Evolutionary conservation across 1,140 invertebrate species (phyloP).

Genomic region (Drosophila orena): DNA sequence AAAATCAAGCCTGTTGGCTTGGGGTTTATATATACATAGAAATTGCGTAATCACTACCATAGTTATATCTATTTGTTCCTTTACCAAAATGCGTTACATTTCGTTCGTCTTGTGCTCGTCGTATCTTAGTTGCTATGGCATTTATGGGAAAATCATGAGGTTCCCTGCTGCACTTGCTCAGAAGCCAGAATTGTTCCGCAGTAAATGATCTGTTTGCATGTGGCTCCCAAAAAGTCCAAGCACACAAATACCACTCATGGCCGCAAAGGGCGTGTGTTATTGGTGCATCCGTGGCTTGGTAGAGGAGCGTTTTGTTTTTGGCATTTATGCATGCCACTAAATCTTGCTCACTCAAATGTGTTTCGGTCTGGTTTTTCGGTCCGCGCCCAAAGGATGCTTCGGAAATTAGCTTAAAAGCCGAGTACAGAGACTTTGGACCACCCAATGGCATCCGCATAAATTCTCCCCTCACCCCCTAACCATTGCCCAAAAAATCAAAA

Average conservation of each 20-base stretch:
- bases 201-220: constrained; percentile 33
- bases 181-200: constrained; percentile 14
- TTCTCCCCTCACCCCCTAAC: constrained; percentile 9
- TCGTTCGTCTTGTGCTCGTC: neutral
- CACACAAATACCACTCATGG: neutral
- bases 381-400: constrained; percentile 46
- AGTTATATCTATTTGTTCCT: constrained; percentile 5
- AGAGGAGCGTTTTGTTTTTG: constrained; percentile 75
- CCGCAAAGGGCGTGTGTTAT: constrained; percentile 57
- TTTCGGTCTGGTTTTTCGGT: constrained; percentile 19
- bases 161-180: constrained; percentile 59
- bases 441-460: constrained; percentile 68
- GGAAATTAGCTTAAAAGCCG: constrained; percentile 78
- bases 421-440: constrained; percentile 61
- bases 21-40: no score
- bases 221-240: constrained; percentile 8
- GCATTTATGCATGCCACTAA: constrained; percentile 78
- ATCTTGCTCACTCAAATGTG: constrained; percentile 76
- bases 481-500: constrained; percentile 66
- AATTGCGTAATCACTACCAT: no score
- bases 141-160: constrained; percentile 80
- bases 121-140: constrained; percentile 43
- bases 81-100: neutral
- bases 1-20: no score
- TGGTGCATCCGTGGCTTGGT: constrained; percentile 72